A percentile compares a stretch with the other conserved stretches of the same genome.
Evolutionary conservation across 1,140 invertebrate species (phyloP).

Genomic region (Drosophila ohnishii): DNA sequence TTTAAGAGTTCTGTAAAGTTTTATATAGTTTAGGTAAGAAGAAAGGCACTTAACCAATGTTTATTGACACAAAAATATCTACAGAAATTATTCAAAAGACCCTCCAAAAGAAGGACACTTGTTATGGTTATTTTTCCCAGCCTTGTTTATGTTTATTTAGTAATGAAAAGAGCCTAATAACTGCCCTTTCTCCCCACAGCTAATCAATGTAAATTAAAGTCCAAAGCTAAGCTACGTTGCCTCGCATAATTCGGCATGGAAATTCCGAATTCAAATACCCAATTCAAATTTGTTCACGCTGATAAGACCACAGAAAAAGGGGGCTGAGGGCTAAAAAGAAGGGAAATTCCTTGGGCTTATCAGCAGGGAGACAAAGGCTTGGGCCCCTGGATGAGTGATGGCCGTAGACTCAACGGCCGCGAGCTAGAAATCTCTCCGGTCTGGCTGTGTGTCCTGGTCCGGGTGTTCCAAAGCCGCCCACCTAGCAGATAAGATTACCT

Average conservation of each 20-base stretch:
- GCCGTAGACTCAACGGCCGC: slow-evolving; percentile 32
- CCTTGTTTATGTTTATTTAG: slow-evolving; percentile 3
- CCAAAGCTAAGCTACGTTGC: slow-evolving; percentile 34
- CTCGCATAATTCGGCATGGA: slow-evolving; percentile 63
- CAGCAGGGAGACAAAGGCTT: slow-evolving; percentile 65
- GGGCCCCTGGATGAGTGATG: slow-evolving; percentile 65
- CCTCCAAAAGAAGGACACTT: not conserved
- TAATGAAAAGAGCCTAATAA: slow-evolving; percentile 22
- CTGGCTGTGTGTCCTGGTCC: not conserved
- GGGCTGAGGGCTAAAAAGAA: not conserved
- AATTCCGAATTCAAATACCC: slow-evolving; percentile 58
- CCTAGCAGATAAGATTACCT: slow-evolving; percentile 70
- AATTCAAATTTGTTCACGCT: slow-evolving; percentile 55
- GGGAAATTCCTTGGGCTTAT: slow-evolving; percentile 50
- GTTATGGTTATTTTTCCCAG: not conserved
- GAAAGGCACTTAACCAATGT: not conserved
- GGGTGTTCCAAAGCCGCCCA: slow-evolving; percentile 27
- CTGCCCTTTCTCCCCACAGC: slow-evolving; percentile 35
- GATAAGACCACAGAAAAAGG: slow-evolving; percentile 40
- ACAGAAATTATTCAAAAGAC: not conserved
- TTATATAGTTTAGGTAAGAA: not conserved
- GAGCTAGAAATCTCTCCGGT: slow-evolving; percentile 28
- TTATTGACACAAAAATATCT: too few relatives aligned
- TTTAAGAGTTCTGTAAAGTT: not conserved
- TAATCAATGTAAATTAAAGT: slow-evolving; percentile 42